Evolutionary conservation across 2,888 invertebrate species (phyloP), one percentile per base, ranked within the genome.

Genomic region (Drosophila basisetae): DNA sequence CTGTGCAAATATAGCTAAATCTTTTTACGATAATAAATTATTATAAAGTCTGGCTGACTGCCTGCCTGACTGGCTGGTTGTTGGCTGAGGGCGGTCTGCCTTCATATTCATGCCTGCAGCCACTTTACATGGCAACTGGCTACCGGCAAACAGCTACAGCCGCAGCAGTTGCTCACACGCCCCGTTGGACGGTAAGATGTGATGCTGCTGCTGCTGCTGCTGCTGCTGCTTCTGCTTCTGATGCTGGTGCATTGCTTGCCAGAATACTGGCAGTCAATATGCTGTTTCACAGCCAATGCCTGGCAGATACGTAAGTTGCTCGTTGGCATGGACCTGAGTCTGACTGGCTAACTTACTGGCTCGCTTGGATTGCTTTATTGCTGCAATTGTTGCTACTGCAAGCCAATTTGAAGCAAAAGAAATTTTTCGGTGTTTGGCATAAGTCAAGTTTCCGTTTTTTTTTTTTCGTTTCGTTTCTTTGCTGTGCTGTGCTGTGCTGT

Each of bases 21-120:
- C 84, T 79, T 83, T 83, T 78, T 87, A 72, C 82, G 83, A 82
- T 85, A 84, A 90, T 91, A 90, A 89, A 91, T 88, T 91, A 90
- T 91, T 91, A 89, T 91, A 90, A 89, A 90, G 89, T 87, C 89
- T 84, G 86, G 61, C 84, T 75, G 68, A 52, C 56, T 47, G 47
- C 16, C 47, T 41, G 41, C 16, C 47, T 47, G 47, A 16, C 25
- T 47, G 25, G 4, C 16, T 47, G 22, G 22, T 7, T 43, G 22
- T 66, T 41, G 30, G 43, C 61, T 54, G 39, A 39, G 35, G 70
- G 70, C 70, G 50, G 55, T 52, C 43, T 50, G 74, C 59, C 49
- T 30, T 33, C 66, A 53, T 56, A 58, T 47, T 31, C 37, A 22
- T 53, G 54, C 54, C 49, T 39, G 53, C 22, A 49, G 66, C 62